A percentile compares a stretch with the other conserved stretches of the same genome.
Conservation (phyloP, 2,113 vertebrate genomes). For the Sinocyclocheilus grahami region DNA sequence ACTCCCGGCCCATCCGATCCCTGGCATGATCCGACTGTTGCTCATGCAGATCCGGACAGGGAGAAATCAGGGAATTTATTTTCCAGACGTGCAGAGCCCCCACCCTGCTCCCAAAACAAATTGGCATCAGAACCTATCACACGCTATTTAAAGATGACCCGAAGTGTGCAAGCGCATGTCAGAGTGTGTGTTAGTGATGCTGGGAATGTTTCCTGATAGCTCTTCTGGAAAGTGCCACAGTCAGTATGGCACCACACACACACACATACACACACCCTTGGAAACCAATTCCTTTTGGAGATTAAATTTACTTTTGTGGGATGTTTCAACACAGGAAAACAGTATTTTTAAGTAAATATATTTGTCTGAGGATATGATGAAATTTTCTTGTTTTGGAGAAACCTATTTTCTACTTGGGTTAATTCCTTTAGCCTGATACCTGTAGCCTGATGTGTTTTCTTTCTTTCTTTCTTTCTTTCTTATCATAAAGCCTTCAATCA, state of each 20-base stretch:
- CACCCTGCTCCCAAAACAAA: constrained; percentile 33
- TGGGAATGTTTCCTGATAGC: constrained; percentile 7
- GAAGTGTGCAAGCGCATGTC: neutral
- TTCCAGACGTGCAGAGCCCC: constrained; percentile 33
- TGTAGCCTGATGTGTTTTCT: neutral
- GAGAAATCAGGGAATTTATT: constrained; percentile 50
- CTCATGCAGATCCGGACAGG: constrained; percentile 35
- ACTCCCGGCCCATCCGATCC: constrained; percentile 38
- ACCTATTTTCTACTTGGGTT: neutral
- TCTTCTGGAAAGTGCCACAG: neutral
- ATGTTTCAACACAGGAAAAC: neutral
- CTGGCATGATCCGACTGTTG: constrained; percentile 26
- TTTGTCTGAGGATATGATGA: neutral
- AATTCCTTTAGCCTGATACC: neutral
- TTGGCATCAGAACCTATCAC: constrained; percentile 40
- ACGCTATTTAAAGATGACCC: constrained; percentile 53
- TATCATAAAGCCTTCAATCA: too few species aligned
- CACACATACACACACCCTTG: constrained; percentile 8
- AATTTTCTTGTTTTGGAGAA: neutral
- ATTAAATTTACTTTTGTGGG: neutral
- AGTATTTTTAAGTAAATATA: neutral
- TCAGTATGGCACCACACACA: constrained; percentile 16
- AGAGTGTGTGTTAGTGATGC: neutral
- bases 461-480: too few species aligned
- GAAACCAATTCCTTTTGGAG: neutral